Percentiles rank a stretch among this genome's conserved stretches.
Conservation (phyloP, 1,140 invertebrate species). For the Drosophila aff. region DNA sequence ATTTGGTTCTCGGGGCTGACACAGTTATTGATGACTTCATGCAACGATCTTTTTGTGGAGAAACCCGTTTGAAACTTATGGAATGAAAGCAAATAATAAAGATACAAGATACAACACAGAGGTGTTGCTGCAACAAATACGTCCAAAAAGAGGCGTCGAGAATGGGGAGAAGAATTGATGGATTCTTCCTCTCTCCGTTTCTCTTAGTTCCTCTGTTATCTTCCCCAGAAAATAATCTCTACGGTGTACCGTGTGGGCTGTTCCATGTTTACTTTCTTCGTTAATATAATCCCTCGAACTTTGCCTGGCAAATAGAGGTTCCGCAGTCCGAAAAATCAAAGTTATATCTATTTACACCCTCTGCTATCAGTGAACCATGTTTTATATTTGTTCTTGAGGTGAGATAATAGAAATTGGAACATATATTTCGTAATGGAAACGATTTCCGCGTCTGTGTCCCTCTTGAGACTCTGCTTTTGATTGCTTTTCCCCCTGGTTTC, state of each 20-base stretch:
- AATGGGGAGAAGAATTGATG: constrained; percentile 11
- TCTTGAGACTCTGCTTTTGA: constrained; percentile 42
- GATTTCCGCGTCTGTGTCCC: constrained; percentile 19
- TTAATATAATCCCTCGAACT: constrained; percentile 24
- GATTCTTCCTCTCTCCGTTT: neutral
- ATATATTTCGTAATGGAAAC: constrained; percentile 19
- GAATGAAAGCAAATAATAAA: constrained; percentile 44
- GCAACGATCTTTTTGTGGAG: constrained; percentile 30
- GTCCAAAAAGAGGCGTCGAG: neutral
- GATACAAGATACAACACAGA: constrained; percentile 9
- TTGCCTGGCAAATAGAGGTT: neutral
- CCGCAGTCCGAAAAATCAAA: neutral
- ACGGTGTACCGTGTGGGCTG: neutral
- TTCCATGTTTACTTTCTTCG: constrained; percentile 31
- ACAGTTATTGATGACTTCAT: constrained; percentile 57
- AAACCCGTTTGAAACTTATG: constrained; percentile 43
- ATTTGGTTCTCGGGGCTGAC: constrained; percentile 31
- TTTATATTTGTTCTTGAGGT: neutral
- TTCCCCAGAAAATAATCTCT: constrained; percentile 7
- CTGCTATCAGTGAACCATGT: constrained; percentile 22
- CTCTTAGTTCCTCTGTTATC: constrained; percentile 9
- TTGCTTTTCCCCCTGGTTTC: constrained; percentile 33
- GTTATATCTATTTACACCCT: constrained; percentile 9
- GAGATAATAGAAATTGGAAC: constrained; percentile 31
- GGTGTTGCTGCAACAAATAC: constrained; percentile 27